Base-by-base conservation (phyloP, 2,113 vertebrate species). In the Alces alces region DNA sequence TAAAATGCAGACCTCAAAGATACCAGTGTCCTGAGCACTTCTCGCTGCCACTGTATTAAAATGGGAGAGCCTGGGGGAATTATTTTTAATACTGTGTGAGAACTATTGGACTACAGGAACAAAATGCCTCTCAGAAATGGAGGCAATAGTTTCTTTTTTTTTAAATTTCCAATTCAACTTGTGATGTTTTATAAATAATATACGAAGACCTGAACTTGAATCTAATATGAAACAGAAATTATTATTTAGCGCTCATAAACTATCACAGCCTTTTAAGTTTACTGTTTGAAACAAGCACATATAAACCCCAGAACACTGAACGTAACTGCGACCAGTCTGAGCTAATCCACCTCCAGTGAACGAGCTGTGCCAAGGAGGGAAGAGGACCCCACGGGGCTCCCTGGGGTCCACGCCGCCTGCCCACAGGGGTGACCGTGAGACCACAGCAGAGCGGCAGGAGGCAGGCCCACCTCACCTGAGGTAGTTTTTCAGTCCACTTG, bases 401-500 rank as follows among this genome's bases (percentile, higher is more conserved):
- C 1, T 2, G 27, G 27, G 25, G 12, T 17, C 36, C 3, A 2
- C 0, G 15, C n/a, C 0, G 1, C 27, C 47, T 4, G 60, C 15
- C 45, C 27, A 33, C 12, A 5, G 30, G 17, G 4, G 45, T 27
- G 19, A 39, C 54, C 0, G 2, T 28, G 7, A 23, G 7, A 2
- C 8, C 6, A 30, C 2, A 9, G 23, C 6, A 25, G 25, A 70
- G 7, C 0, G 3, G 17, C 55, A 25, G 9, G 33, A 2, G 11
- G 2, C 12, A 8, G 52, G 16, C 12, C 99, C 45, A 21, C 33
- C 97, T 99, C 98, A 99, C 99, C 99, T 99, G 99, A 99, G 99
- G 99, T 99, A 99, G 99, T 99, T 99, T 99, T 99, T 99, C 95
- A 99, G 99, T 86, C 99, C 99, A 2, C 99, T 99, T 86, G 99